Conservation (phyloP, 1,140 invertebrate species). For the Drosophila yakuba region DNA sequence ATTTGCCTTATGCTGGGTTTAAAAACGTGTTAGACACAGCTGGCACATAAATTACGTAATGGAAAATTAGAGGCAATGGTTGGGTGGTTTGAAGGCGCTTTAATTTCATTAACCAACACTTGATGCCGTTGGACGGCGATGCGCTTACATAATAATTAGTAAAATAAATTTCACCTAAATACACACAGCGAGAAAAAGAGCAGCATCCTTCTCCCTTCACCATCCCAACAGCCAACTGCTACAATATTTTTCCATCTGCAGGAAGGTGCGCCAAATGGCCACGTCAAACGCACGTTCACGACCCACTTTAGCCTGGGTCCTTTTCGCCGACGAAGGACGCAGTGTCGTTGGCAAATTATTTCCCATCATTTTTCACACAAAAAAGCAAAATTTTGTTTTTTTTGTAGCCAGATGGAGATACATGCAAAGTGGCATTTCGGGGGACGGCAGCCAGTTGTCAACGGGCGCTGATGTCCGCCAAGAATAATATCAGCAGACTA, state of each 20-base stretch:
- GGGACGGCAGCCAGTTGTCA: slow-evolving; percentile 54
- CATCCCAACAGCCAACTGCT: too few species aligned
- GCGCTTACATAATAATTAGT: slow-evolving; percentile 79
- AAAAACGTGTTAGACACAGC: slow-evolving; percentile 44
- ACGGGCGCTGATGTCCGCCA: slow-evolving; percentile 29
- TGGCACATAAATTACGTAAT: slow-evolving; percentile 44
- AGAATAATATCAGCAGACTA: slow-evolving; percentile 7
- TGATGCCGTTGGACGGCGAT: slow-evolving; percentile 3
- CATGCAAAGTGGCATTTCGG: slow-evolving; percentile 15
- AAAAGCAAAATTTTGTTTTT: slow-evolving; percentile 54
- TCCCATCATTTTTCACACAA: slow-evolving; percentile 79
- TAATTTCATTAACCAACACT: slow-evolving; percentile 75
- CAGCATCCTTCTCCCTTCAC: background rate
- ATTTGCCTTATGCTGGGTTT: slow-evolving; percentile 28
- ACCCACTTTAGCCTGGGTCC: slow-evolving; percentile 64
- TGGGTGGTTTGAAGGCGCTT: slow-evolving; percentile 47
- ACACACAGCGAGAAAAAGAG: slow-evolving; percentile 39
- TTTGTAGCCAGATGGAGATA: slow-evolving; percentile 2
- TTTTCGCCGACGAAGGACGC: slow-evolving; percentile 39
- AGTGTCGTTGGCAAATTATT: slow-evolving; percentile 67
- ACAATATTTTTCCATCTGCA: slow-evolving; percentile 5
- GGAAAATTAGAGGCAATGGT: background rate
- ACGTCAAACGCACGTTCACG: slow-evolving; percentile 74
- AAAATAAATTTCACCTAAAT: slow-evolving; percentile 81
- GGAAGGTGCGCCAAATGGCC: slow-evolving; percentile 63